These are phyloP conservation scores for Ursus arctos DNA, from an alignment of 2,113 vertebrate genomes.

Conservation along the genomic window DNA sequence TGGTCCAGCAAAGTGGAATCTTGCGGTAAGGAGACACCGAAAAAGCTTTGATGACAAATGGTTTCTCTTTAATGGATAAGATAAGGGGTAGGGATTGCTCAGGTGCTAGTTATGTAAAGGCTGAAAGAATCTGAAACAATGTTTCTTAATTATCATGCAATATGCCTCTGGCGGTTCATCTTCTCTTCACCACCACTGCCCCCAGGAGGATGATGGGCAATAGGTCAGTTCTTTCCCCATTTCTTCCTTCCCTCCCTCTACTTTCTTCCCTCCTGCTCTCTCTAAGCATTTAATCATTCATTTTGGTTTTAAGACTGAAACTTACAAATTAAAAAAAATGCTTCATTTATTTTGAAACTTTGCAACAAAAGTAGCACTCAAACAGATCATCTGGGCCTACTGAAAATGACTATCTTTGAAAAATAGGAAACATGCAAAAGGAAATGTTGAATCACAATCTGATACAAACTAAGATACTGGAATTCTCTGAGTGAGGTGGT, in stretches of 20 bases:
- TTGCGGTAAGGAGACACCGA: not conserved
- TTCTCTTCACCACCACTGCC: not conserved
- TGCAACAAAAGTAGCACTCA: not conserved
- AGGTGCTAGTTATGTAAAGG: not conserved
- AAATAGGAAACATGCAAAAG: not conserved
- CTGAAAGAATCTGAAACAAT: not conserved
- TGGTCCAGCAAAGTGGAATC: not conserved
- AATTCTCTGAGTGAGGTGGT: not conserved
- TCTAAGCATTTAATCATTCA: not conserved
- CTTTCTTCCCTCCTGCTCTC: not conserved
- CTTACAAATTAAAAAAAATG: not conserved
- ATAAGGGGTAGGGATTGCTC: not conserved
- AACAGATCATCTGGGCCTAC: not conserved
- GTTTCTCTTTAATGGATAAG: not conserved
- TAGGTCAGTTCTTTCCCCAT: rapidly evolving
- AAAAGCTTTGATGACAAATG: not conserved
- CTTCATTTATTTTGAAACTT: not conserved
- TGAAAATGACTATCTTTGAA: not conserved
- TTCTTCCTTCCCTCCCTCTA: not conserved
- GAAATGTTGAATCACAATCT: not conserved
- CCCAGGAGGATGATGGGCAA: rapidly evolving
- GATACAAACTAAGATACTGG: not conserved
- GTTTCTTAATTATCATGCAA: not conserved
- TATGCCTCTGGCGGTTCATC: rapidly evolving
- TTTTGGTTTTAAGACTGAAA: not conserved